Evolutionary conservation across 2,113 vertebrate genomes (phyloP).

Genomic region (Phalacrocorax pelagicus): DNA sequence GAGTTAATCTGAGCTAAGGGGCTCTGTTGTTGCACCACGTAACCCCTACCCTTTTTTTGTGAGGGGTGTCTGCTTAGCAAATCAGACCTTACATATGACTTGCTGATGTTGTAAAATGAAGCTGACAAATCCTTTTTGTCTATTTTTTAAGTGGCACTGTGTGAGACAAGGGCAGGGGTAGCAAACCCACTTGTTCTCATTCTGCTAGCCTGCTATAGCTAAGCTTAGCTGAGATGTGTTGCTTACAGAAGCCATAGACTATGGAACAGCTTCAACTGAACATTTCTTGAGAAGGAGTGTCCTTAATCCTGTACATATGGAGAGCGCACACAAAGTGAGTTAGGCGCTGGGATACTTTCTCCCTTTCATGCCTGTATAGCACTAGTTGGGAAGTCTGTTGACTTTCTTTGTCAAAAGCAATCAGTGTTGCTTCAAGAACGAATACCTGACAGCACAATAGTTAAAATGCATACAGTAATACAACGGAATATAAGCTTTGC

Average conservation of each 20-base stretch:
- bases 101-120: not conserved
- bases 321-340: not conserved
- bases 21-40: not conserved
- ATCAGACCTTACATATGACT: not conserved
- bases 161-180: not conserved
- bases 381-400: not conserved
- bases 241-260: not conserved
- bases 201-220: not conserved
- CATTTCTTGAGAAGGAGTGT: not conserved
- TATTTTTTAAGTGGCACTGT: not conserved
- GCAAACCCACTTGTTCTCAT: not conserved
- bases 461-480: not conserved
- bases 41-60: no score
- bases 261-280: not conserved
- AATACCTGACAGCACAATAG: not conserved
- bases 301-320: not conserved
- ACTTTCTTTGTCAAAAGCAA: not conserved
- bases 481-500: not conserved
- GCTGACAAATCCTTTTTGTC: not conserved
- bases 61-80: not conserved
- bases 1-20: not conserved
- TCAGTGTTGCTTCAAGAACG: not conserved
- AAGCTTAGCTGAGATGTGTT: not conserved
- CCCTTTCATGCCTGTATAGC: not conserved
- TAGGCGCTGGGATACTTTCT: not conserved